Evolutionary conservation across 2,113 vertebrate species (phyloP), one percentile per base, ranked within the genome.

Genomic region (Coracopsis vasa): DNA sequence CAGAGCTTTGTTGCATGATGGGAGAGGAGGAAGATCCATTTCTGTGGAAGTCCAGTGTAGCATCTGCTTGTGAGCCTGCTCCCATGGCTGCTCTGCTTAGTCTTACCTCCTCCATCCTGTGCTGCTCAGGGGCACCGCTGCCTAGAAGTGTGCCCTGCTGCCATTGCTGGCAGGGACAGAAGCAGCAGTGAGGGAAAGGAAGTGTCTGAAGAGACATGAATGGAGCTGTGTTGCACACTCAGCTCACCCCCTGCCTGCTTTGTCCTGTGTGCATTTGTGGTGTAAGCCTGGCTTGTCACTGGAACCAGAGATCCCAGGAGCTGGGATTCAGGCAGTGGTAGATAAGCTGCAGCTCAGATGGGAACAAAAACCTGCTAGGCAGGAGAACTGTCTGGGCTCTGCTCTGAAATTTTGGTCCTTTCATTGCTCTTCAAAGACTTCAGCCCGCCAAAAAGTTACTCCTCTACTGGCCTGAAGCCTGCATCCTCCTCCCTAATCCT

Each of bases 371-470:
- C 3, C 28, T 45, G 48, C 50, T 53, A 62, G 25, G 41, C 48
- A 82, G 67, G 39, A 90, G 27, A 82, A 23, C 41, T 86, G 56
- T 56, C 44, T 75, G 69, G 56, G 41, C 44, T 94, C 72, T 83
- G 60, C 56, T 83, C 72, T 86, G 25, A 80, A 89, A 47, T 88
- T 91, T 88, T 4, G 1, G 47, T 86, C 82, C 50, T 29, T 31
- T 82, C 50, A 27, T 60, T 94, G 60, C 65, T 94, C 82, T 93
- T 95, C 80, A 88, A 90, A 88, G 27, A 84, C 29, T 86, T 86
- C 56, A 78, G 51, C 51, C 35, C 84, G 88, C 69, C 94, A 96
- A 71, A 93, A 92, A 82, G 51, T 61, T 93, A 93, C 72, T 96
- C 80, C 65, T 60, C 67, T 58, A 42, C 39, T 71, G 39, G 82